Evolutionary conservation across 2,113 vertebrate genomes (phyloP), one percentile per base, ranked within the genome.

Genomic region (Peromyscus polionotus): DNA sequence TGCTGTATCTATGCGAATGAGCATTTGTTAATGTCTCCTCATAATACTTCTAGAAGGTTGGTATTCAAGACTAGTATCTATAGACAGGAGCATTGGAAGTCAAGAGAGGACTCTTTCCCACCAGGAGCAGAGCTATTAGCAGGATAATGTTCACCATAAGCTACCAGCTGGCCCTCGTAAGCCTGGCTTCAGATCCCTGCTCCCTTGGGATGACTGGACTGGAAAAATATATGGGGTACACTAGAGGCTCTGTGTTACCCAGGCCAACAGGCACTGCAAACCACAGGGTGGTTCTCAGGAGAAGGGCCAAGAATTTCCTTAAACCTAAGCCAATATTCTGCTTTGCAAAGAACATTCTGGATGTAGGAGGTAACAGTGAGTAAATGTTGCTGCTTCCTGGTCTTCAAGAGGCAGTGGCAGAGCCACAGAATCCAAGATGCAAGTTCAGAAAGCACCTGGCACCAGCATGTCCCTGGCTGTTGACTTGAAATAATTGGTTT

Each of bases 401-500:
- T 54, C 26, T 70, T 91, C 57, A 93, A 20, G 95, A 87, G 10
- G 81, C 26, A 54, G 33, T 19, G 19, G 68, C 31, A 91, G n/a
- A 76, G 77, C 36, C 57, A 26, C 31, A 59, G 33, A 51, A 33
- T 14, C 19, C 0, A 28, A 22, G 68, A 6, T n/a, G 36, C 51
- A n/a, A 33, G 11, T 91, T 45, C 26, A 20, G 39, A 86, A 77
- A 93, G 39, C 3, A 8, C 26, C 39, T 85, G 31, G 42, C 39
- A 39, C n/a, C 19, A 45, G 17, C 54, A 10, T 11, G 33, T 13
- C 39, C 45, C 76, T 94, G 80, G 14, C 63, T 75, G 1, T 95
- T 61, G 61, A 90, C 75, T 65, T 77, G 54, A 91, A 84, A 51
- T 28, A n/a, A 68, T 39, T 93, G 57, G 36, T 75, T 80, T 92